phyloP scores from a whole-genome alignment of 1,140 invertebrate species.

The Gryllus bimaculatus region DNA sequence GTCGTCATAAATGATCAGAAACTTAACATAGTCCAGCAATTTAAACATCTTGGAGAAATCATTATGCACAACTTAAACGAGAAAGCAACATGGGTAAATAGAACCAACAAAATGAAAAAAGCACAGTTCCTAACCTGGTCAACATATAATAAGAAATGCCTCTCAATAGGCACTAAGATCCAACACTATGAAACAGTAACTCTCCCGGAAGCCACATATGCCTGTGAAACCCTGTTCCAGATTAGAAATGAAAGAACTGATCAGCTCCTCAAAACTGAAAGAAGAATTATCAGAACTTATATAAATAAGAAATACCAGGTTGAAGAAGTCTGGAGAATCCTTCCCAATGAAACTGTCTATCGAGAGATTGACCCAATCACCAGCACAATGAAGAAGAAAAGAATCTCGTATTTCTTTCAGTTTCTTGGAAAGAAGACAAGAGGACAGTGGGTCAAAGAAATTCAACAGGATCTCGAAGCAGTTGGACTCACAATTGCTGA shows the following conservation, averaged over 20 bases:
- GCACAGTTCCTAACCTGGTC: too few species aligned
- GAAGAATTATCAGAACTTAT: conserved; percentile 13
- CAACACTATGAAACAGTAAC: conserved; percentile 9
- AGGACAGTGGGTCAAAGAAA: conserved; percentile 11
- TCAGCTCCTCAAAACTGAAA: conserved; percentile 14
- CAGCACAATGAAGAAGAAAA: conserved; percentile 13
- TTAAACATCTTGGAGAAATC: too few species aligned
- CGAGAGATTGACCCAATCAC: conserved; percentile 11
- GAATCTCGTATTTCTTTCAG: conserved; percentile 8
- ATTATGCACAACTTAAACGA: too few species aligned
- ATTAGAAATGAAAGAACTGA: conserved; percentile 10
- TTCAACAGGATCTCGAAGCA: conserved; percentile 10
- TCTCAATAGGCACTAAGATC: conserved; percentile 10
- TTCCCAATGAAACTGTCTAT: conserved; percentile 13
- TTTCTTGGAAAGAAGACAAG: background rate
- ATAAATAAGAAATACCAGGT: conserved; percentile 12
- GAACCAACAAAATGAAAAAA: too few species aligned
- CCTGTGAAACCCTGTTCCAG: conserved; percentile 5
- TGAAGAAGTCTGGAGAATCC: conserved; percentile 9
- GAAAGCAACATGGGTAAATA: too few species aligned
- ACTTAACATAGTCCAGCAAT: too few species aligned
- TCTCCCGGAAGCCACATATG: conserved; percentile 9
- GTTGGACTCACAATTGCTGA: too few species aligned
- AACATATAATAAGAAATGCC: conserved; percentile 3
- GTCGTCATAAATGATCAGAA: too few species aligned